Evolutionary conservation across 2,113 vertebrate genomes (phyloP), one percentile per base, ranked within the genome.

Genomic region (Nanger granti): DNA sequence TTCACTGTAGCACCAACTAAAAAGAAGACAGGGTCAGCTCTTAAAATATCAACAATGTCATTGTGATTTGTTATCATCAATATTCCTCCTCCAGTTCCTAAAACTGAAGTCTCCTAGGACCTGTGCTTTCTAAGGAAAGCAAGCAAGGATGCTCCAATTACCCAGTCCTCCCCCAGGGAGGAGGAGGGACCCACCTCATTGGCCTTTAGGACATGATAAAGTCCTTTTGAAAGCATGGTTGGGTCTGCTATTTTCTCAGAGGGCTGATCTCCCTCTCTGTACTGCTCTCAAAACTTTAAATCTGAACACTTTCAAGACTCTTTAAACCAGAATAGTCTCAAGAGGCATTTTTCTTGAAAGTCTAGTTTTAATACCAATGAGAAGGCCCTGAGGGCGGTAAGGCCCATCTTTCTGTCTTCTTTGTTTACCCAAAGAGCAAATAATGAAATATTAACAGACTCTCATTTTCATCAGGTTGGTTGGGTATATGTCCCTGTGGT

Each of bases 31-130:
- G 37, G 41, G 28, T 86, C 18, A 60, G 8, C 15, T 59, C 37
- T 76, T 8, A 41, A 44, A 52, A 44, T 7, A 49, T 11, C 24
- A 7, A 26, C 12, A 1, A 41, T 0, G 1, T 8, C 18, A 8
- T 17, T 8, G 5, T 29, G 28, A 37, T 41, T 28, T 37, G 13
- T 11, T 20, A 17, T 49, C 1, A 15, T 18, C 12, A 76, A 2
- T 31, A 24, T 37, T 29, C 26, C 9, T 54, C 28, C 49, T 8
- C 6, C 76, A 34, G 49, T 24, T 54, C 37, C 6, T 5, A 17
- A 47, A 57, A 83, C 5, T 12, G 3, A 80, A 10, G 4, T 31
- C 34, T 85, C 31, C 18, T 34, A 18, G 47, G 18, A 11, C 7
- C 13, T 12, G 8, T 3, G 3, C 5, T 20, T 66, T 92, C 37